phyloP scores from a whole-genome alignment of 37 sponge, comb jelly and placozoan genomes.

The Spongilla lacustris region DNA sequence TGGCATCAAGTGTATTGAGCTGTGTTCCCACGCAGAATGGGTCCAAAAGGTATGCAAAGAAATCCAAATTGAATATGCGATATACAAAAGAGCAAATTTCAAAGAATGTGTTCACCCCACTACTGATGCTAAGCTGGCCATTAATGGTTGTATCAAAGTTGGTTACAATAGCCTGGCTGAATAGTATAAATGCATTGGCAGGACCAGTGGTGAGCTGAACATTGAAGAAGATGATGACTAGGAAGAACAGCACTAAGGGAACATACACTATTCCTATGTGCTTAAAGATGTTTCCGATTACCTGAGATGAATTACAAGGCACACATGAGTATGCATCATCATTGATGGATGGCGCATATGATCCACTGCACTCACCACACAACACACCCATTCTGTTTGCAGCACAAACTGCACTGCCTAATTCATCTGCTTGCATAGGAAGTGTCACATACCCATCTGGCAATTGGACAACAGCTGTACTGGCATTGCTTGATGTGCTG shows the following conservation, averaged over 20 bases:
- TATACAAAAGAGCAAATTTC: slow-evolving; percentile 27
- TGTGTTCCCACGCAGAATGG: slow-evolving; percentile 16
- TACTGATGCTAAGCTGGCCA: slow-evolving; percentile 6
- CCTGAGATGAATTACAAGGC: not conserved
- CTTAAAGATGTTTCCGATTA: not conserved
- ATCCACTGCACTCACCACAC: slow-evolving; percentile 45
- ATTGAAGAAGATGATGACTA: slow-evolving; percentile 50
- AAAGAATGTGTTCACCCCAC: not conserved
- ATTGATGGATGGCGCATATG: slow-evolving; percentile 31
- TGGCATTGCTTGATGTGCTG: too few species aligned
- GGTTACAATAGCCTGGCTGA: slow-evolving; percentile 21
- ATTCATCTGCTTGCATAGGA: not conserved
- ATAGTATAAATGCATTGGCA: slow-evolving; percentile 65
- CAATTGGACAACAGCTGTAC: too few species aligned
- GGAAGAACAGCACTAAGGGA: slow-evolving; percentile 31
- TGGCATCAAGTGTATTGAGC: slow-evolving; percentile 29
- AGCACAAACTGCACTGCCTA: not conserved
- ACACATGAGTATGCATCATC: slow-evolving; percentile 22
- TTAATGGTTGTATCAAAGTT: slow-evolving; percentile 9
- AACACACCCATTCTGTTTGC: slow-evolving; percentile 17
- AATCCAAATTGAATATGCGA: slow-evolving; percentile 58
- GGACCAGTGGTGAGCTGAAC: slow-evolving; percentile 56
- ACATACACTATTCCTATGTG: slow-evolving; percentile 24
- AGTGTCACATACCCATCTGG: not conserved
- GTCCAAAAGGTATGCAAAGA: slow-evolving; percentile 4